Evolutionary conservation across 2,113 vertebrate species (phyloP), one percentile per base, ranked within the genome.

Genomic region (Malurus melanocephalus): DNA sequence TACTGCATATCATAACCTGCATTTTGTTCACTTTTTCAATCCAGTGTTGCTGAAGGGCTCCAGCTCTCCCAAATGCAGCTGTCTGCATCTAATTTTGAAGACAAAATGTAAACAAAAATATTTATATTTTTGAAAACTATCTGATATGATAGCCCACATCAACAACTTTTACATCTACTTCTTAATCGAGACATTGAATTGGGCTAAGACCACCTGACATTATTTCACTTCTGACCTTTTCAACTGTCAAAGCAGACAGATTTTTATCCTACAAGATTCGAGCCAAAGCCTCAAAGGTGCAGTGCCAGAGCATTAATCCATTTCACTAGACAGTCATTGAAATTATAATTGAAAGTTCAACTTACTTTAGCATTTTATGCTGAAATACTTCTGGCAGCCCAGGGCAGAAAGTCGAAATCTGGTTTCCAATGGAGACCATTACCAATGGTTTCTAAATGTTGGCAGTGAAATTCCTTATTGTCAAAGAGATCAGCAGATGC

Each of bases 271-370:
- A 80, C 86, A 92, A 33, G 79, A 97, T 91, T 95, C 91, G 74
- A 97, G 95, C 92, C 73, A 95, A 95, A 96, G 95, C 91, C 96
- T 97, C 96, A 95, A 96, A 97, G 96, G 94, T 97, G 92, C 95
- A 93, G 92, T 94, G 92, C 95, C 86, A 94, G 93, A 93, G 83
- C 90, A 95, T 94, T 96, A 96, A 97, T 97, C 96, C 93, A 97
- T 97, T 97, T 96, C 94, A 94, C 95, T 93, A 96, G 96, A 95
- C 95, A 97, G 95, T 94, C 95, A 96, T 81, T 96, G 95, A 97
- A 97, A 98, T 96, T 97, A 97, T 96, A 97, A 97, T 97, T 97
- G 95, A 97, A 97, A 97, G 95, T 97, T 97, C 97, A 98, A 94
- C 96, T 97, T 96, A 96, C 90, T 97, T 98, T 97, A 87, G 49